phyloP scores from a whole-genome alignment of 2,113 vertebrate genomes.

The Delphinus delphis region DNA sequence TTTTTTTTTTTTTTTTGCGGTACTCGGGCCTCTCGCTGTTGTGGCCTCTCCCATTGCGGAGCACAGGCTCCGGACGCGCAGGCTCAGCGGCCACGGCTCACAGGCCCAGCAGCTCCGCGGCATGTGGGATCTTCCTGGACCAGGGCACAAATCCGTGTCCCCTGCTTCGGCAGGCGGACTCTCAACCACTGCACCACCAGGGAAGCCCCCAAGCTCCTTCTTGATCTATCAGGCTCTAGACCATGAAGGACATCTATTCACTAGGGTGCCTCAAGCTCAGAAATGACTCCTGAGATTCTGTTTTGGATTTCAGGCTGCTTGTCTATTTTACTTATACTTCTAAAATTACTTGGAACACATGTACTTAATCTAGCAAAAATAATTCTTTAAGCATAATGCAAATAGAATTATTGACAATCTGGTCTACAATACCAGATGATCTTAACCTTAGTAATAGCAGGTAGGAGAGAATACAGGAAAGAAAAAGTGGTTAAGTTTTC shows the following conservation, averaged over 20 bases:
- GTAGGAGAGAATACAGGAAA: neutral
- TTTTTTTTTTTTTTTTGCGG: too few relatives aligned
- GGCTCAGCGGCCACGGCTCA: too few relatives aligned
- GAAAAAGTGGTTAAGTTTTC: neutral
- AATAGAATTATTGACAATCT: conserved; percentile 4
- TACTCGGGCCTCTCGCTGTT: too few relatives aligned
- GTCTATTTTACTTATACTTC: neutral
- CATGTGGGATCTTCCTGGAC: too few relatives aligned
- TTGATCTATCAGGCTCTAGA: neutral
- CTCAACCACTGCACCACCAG: too few relatives aligned
- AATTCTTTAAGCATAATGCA: neutral
- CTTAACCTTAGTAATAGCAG: neutral
- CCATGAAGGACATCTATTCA: neutral
- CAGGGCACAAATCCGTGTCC: too few relatives aligned
- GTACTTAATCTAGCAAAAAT: neutral
- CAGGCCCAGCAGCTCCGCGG: too few relatives aligned
- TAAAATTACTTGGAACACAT: neutral
- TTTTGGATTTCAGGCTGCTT: neutral
- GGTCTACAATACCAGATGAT: neutral
- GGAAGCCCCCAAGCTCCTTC: too few relatives aligned
- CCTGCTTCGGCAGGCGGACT: too few relatives aligned
- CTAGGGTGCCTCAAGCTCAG: neutral
- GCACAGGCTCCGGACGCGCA: too few relatives aligned
- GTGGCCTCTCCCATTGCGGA: too few relatives aligned
- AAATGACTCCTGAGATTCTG: neutral